Base-by-base conservation (phyloP, 92 coral and sea anemone species). In the Porites divaricata region DNA sequence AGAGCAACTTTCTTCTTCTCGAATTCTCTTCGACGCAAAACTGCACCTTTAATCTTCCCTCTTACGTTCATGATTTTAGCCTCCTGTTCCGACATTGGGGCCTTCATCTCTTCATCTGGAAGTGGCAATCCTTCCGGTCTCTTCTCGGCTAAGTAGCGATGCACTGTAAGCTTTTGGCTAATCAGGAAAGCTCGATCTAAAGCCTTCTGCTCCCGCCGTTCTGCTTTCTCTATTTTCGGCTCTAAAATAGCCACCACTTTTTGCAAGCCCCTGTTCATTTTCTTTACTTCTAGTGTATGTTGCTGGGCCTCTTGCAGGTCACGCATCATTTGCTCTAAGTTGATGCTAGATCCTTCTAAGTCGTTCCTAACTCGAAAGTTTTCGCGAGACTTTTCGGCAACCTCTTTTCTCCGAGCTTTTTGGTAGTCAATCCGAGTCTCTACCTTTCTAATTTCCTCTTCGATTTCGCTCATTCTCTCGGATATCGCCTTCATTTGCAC, bases 361-460 rank as follows among this genome's bases (percentile, higher is more conserved):
- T 61, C 81, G 62, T 85, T 80, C 28, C 61, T 48, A 61, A 79
- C 87, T 62, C 88, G 87, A 48, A 28, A 74, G 70, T 89, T 89
- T 62, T 89, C 92, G 21, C 92, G 89, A 15, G 13, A 74, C 65
- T 84, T 74, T 74, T 79, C 88, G 7, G 87, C 83, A 7, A 85
- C 73, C 25, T 89, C 92, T 78, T 89, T 77, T 61, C 87, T 85
- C 1, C 85, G 74, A 22, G 64, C 70, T 17, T 79, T 79, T 20
- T 87, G 86, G 59, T 80, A 53, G 6, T 86, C 79, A 54, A 89
- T 89, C 14, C 85, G 83, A 57, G 49, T 70, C 23, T 89, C 92
- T 13, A 79, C 75, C 25, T 85, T 87, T 25, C 74, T 45, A 21
- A 85, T 79, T 22, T 89, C 52, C 9, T 83, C 89, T 61, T 89